Conservation (phyloP, 2,797 vertebrate genomes). For the Chloroceryle inda region DNA sequence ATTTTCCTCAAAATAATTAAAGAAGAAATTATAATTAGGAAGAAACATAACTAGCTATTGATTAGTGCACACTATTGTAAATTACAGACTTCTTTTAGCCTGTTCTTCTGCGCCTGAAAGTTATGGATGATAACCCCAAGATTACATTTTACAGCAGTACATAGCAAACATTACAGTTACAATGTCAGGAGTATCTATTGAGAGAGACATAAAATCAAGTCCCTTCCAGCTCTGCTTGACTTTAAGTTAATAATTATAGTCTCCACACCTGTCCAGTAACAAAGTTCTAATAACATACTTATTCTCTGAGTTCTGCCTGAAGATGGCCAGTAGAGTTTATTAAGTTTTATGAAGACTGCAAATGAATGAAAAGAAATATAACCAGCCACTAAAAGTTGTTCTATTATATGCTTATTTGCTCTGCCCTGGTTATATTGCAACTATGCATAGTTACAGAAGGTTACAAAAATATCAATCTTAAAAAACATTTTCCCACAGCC, state of each 20-base stretch:
- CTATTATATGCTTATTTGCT: background rate
- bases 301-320: background rate
- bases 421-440: background rate
- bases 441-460: background rate
- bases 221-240: background rate
- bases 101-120: background rate
- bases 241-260: background rate
- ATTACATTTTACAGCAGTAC: background rate
- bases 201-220: background rate
- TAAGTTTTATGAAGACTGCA: background rate
- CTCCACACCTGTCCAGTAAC: background rate
- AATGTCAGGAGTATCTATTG: background rate
- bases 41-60: background rate
- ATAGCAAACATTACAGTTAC: background rate
- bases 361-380: background rate
- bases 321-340: background rate
- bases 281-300: background rate
- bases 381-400: background rate
- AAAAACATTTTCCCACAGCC: background rate
- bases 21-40: background rate
- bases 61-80: background rate
- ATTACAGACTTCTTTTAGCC: background rate
- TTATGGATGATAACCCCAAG: background rate
- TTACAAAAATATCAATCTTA: background rate
- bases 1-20: constrained; percentile 36